A percentile compares a stretch with the other conserved stretches of the same genome.
These are phyloP conservation scores for Bombycilla garrulus DNA, from an alignment of 2,113 vertebrate species.

Conservation along the genomic window DNA sequence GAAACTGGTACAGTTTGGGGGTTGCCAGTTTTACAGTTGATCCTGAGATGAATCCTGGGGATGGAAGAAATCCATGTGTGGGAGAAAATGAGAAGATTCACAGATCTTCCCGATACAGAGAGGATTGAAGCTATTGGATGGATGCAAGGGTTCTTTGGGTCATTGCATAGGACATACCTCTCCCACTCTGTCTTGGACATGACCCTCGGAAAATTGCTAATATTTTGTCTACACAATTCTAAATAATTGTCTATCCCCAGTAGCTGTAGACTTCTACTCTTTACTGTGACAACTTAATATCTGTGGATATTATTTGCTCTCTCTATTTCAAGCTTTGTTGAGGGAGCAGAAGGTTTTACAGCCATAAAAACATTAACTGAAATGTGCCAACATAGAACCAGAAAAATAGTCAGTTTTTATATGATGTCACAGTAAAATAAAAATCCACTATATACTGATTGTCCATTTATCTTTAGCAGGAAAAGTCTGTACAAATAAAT, in stretches of 20 bases:
- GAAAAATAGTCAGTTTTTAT: neutral
- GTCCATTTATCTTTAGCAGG: conserved; percentile 24
- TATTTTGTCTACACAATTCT: neutral
- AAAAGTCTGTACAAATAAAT: conserved; percentile 41
- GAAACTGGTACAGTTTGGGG: fast-evolving
- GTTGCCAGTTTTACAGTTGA: neutral
- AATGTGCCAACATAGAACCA: neutral
- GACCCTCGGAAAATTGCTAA: neutral
- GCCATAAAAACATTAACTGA: neutral
- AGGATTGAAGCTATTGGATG: neutral
- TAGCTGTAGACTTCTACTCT: neutral
- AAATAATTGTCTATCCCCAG: neutral
- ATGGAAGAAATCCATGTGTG: neutral
- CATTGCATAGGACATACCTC: neutral
- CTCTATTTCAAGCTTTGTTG: neutral
- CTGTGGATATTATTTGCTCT: neutral
- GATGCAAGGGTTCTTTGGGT: neutral
- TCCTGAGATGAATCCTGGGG: neutral
- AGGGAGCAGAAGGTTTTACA: neutral
- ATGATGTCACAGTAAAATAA: neutral
- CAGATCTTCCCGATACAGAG: neutral
- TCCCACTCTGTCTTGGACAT: neutral
- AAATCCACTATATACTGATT: neutral
- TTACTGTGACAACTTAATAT: neutral
- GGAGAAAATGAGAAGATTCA: neutral